These are phyloP conservation scores for Rhyzopertha dominica DNA, from an alignment of 1,140 invertebrate species.

Conservation along the genomic window DNA sequence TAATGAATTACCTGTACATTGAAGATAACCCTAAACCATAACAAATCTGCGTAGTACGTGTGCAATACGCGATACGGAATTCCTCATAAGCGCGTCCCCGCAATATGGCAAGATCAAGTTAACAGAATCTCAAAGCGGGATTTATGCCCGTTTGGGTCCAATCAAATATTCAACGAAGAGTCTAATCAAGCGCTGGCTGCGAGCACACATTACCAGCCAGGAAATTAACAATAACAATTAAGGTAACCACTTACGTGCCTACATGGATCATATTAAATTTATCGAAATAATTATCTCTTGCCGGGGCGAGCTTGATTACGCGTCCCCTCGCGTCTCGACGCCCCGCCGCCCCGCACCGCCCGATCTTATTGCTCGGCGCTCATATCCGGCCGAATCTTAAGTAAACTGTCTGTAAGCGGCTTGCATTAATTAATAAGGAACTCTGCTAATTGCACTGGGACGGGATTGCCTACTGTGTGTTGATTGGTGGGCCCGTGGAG, in stretches of 20 bases:
- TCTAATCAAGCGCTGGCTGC: no score
- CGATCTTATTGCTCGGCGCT: slow-evolving; percentile 25
- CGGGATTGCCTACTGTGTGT: slow-evolving; percentile 27
- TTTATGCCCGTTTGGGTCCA: no score
- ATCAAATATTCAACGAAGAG: no score
- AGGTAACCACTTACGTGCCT: slow-evolving; percentile 34
- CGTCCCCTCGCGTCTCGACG: slow-evolving; percentile 14
- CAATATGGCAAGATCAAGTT: no score
- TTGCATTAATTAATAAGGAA: slow-evolving; percentile 46
- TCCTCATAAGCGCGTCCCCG: no score
- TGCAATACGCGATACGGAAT: no score
- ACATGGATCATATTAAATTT: slow-evolving; percentile 39
- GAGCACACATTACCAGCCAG: no score
- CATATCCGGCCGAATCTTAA: slow-evolving; percentile 42
- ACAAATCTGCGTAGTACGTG: no score
- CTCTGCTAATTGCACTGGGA: slow-evolving; percentile 44
- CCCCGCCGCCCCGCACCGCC: slow-evolving; percentile 16
- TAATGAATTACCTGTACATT: no score
- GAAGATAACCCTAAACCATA: no score
- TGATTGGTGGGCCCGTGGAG: slow-evolving; percentile 30
- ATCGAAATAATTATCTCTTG: slow-evolving; percentile 39
- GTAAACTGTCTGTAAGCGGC: slow-evolving; percentile 43
- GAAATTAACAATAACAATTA: slow-evolving; percentile 41
- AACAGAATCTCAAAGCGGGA: no score
- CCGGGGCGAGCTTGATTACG: slow-evolving; percentile 21